Percentiles rank a stretch among this genome's conserved stretches.
These are phyloP conservation scores for Elanus axillaris DNA, from an alignment of 2,113 vertebrate genomes.

Conservation along the genomic window DNA sequence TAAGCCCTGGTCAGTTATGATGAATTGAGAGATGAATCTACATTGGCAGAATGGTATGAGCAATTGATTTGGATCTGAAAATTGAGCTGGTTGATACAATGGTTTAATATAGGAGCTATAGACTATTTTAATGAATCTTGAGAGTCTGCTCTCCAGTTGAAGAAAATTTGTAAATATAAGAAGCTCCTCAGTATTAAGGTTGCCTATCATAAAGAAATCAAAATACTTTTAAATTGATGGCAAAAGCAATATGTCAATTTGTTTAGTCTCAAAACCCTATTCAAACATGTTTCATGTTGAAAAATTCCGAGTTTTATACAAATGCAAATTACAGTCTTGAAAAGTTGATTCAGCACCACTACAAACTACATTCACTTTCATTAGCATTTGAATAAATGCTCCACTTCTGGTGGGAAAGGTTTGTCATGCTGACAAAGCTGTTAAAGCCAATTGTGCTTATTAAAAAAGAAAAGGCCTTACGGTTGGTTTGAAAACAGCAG, in stretches of 20 bases:
- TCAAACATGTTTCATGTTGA: not conserved
- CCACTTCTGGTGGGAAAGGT: not conserved
- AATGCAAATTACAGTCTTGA: conserved; percentile 2
- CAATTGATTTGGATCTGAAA: not conserved
- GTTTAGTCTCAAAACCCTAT: not conserved
- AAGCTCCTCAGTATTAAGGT: not conserved
- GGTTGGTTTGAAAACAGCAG: not conserved
- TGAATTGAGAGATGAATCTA: not conserved
- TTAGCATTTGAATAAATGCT: conserved; percentile 34
- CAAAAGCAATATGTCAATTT: not conserved
- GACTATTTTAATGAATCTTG: not conserved
- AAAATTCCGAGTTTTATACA: not conserved
- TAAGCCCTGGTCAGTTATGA: not conserved
- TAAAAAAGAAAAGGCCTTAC: not conserved
- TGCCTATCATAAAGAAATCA: not conserved
- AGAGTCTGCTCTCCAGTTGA: not conserved
- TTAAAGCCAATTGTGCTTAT: not conserved
- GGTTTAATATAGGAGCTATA: not conserved
- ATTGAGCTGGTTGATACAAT: not conserved
- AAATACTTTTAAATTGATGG: not conserved
- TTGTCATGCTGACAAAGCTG: not conserved
- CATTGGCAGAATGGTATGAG: not conserved
- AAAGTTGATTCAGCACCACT: conserved; percentile 17
- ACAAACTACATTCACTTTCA: not conserved
- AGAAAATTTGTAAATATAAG: not conserved